A percentile compares a stretch with the other conserved stretches of the same genome.
Evolutionary conservation across 2,888 invertebrate genomes (phyloP).

Genomic region (Sepioteuthis lessoniana): DNA sequence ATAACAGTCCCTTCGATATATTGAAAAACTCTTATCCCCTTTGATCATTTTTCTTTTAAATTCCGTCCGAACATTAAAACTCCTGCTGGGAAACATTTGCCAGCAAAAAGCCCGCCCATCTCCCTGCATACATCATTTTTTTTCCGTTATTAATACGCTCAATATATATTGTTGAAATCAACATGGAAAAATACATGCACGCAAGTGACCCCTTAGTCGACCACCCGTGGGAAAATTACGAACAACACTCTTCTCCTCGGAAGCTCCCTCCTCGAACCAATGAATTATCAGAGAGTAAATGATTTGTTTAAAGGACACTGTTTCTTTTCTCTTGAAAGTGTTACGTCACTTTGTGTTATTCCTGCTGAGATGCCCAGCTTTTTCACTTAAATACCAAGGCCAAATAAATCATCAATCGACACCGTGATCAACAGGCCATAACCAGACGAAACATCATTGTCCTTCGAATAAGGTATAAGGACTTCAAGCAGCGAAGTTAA

Average conservation of each 20-base stretch:
- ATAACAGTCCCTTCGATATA: too few species aligned
- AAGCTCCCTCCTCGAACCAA: not conserved
- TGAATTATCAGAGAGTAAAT: not conserved
- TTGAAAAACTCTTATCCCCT: too few species aligned
- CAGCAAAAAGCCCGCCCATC: not conserved
- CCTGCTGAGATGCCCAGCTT: not conserved
- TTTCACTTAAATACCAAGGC: not conserved
- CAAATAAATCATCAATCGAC: not conserved
- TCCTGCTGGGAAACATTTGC: not conserved
- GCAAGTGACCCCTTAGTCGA: not conserved
- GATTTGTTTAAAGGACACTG: not conserved
- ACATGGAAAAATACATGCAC: not conserved
- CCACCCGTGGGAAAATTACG: not conserved
- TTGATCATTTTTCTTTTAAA: too few species aligned
- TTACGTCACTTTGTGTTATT: not conserved
- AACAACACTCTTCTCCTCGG: not conserved
- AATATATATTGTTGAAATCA: not conserved
- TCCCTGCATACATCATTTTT: not conserved
- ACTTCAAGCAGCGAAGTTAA: not conserved
- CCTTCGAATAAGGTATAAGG: not conserved
- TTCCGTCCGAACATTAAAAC: too few species aligned
- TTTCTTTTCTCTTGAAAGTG: not conserved
- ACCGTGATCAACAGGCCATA: not conserved
- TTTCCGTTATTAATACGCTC: too few species aligned
- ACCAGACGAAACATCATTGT: not conserved